Evolutionary conservation across 1,140 invertebrate species (phyloP), one percentile per base, ranked within the genome.

Genomic region (Drosophila melanica): DNA sequence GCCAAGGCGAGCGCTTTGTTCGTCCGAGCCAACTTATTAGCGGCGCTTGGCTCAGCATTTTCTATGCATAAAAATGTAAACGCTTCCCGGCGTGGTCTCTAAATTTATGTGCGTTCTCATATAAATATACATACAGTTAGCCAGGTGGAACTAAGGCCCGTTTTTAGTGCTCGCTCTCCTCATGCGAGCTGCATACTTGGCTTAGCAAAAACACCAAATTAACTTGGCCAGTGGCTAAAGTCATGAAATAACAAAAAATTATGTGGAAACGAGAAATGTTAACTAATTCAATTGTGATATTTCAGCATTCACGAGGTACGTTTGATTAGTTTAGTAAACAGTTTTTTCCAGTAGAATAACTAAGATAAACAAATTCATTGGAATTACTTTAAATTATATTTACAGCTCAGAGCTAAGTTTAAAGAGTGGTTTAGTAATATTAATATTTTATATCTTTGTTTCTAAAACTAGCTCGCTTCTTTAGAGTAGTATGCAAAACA

Each of bases 41-140:
- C 79, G 79, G 60, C 75, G 82, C 81, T 87, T 87, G 82, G 71
- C 72, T 77, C 76, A 77, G 67, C 75, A 73, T 73, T 75, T 78
- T 58, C 84, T 68, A 86, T 86, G 82, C 82, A 86, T 86, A 87
- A 87, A 87, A 86, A 81, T 87, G 81, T 87, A 76, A 79, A 66
- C 78, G 81, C 76, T 76, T 77, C 60, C 75, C 62, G 70, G 47
- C 27, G 27, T n/a, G 33, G 18, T 35, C 68, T 71, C 33, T 20
- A 57, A 86, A 86, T 86, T 86, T 87, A 86, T 86, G 81, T 87
- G 55, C 78, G 70, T 63, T 53, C 39, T 50, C 42, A 41, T 47
- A 86, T 87, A 87, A 86, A 86, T 86, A 81, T 79, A 86, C 79
- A 85, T 87, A 75, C 54, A 69, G 48, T 64, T 42, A 50, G 59